These are phyloP conservation scores for Strix aluco DNA, from an alignment of 2,113 vertebrate species.

Conservation along the genomic window DNA sequence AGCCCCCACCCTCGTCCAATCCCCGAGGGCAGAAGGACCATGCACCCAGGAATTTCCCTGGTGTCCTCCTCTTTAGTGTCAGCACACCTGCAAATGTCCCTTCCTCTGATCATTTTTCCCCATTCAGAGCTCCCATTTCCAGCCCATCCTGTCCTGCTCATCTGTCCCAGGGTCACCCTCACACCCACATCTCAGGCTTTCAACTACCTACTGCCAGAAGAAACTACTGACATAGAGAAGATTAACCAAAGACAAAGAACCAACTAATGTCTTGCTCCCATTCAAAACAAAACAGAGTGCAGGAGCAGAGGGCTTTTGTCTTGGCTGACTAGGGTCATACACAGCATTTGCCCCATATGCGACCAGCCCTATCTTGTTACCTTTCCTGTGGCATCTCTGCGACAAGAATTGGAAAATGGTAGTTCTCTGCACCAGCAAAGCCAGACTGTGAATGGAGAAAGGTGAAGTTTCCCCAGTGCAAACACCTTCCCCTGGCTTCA, in stretches of 20 bases:
- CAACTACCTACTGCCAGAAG: not conserved
- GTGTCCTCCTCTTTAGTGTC: not conserved
- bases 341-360: not conserved
- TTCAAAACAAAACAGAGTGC: not conserved
- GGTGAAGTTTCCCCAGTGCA: not conserved
- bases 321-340: not conserved
- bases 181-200: not conserved
- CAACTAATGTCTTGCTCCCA: not conserved
- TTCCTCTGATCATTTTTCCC: not conserved
- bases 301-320: not conserved
- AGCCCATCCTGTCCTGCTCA: not conserved
- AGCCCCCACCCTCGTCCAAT: too few species aligned
- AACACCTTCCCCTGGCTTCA: not conserved
- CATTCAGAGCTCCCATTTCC: not conserved
- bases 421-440: not conserved
- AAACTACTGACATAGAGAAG: not conserved
- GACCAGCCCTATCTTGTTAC: not conserved
- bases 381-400: not conserved
- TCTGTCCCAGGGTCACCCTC: not conserved
- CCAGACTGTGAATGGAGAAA: not conserved
- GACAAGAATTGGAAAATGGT: not conserved
- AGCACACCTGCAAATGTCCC: not conserved
- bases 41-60: not conserved
- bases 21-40: not conserved
- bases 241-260: not conserved